Base-by-base conservation (phyloP, 37 sponge, comb jelly and placozoan species). In the Lycopodina hypogea region DNA sequence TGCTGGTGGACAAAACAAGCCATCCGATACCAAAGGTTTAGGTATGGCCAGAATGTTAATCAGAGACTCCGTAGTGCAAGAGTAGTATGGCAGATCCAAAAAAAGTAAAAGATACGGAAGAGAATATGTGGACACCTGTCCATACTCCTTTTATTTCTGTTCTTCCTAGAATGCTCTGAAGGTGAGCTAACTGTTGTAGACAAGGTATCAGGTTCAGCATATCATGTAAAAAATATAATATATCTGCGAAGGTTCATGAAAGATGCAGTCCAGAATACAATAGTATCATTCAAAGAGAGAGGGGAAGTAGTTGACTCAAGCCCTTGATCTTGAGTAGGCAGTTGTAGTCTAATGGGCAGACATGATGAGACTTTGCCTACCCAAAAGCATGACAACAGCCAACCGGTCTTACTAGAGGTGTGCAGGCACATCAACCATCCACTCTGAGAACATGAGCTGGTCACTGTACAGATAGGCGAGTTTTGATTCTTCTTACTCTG, bases 361-460 rank as follows among this genome's bases (percentile, higher is more conserved):
- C 17, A 98, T 80, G 0, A 98, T 83, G 35, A 98, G 67, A 68
- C 88, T 71, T 15, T 96, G 70, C 63, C 82, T 90, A 17, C 96
- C 99, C 29, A 95, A 72, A 11, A 96, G 99, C 28, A 92, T 88
- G 24, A 95, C 78, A 38, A 86, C 69, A 67, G 86, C 75, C 21
- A 83, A 56, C 99, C 99, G 95, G 33, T 83, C 72, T 17, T 81
- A 69, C 18, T 58, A 75, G 33, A 98, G 89, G 74, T 98, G 90
- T 14, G 32, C 67, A 3, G 99, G 96, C 11, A 90, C 82, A 69
- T 98, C 96, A 15, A 86, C 88, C 56, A 98, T 39, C 96, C 96
- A 95, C 75, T 98, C 99, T 4, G 96, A 95, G 40, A 95, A 59
- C 99, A 98, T 98, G 35, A 98, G 64, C 79, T 93, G 89, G 84